Base-by-base conservation (phyloP, 2,113 vertebrate genomes). In the Clarias batrachus region DNA sequence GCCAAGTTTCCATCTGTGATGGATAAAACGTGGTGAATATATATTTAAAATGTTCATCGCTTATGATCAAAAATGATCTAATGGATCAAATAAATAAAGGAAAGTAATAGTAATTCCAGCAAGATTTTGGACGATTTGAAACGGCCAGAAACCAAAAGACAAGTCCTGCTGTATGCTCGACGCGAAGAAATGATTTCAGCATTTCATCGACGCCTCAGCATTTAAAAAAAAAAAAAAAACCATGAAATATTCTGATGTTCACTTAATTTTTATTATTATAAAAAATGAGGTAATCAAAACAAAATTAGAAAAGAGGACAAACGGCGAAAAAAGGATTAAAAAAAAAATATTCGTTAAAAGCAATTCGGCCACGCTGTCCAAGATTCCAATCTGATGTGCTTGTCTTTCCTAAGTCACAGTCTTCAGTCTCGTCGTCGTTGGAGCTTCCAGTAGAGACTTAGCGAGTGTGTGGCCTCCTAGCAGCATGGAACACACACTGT, bases 361-460 rank as follows among this genome's bases (percentile, higher is more conserved):
- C 81, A 74, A 87, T 57, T 80, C 57, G 65, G 70, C 81, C 84
- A 81, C 63, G 81, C 48, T 70, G 87, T 88, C 85, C 85, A 85
- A 85, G 77, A 88, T 86, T 88, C 87, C 87, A 82, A 79, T 88
- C 84, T 70, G 84, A 71, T 85, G 84, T 86, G 84, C 85, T 85
- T 85, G 62, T 71, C 77, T 89, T 87, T 89, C 74, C 89, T 79
- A 82, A 74, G 85, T 81, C 80, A 59, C 79, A 87, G 76, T 89
- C 59, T 54, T 52, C 60, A 68, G 81, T 74, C 41, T 89, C 41
- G 74, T 30, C 41, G 74, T 30, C 14, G 13, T 73, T 76, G 86
- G 54, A 77, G 70, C 27, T 71, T 89, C 85, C 81, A 80, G 54
- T 84, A 68, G 81, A 80, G 84, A 60, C 57, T 65, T 41, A 37